Evolutionary conservation across 2,113 vertebrate genomes (phyloP).

Genomic region (Cyprinodon tularosa): DNA sequence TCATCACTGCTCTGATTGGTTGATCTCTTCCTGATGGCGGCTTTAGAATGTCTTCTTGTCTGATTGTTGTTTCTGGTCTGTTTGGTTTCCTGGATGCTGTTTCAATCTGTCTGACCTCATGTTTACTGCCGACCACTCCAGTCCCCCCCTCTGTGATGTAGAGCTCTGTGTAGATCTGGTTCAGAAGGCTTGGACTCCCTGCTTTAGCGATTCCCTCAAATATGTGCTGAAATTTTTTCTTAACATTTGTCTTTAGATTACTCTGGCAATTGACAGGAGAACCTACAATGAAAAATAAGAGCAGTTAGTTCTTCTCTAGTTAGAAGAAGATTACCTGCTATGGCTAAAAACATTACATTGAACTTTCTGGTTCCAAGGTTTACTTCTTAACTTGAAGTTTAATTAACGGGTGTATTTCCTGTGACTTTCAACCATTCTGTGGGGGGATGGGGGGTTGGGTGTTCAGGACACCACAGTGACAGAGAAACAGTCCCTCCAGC

Average conservation of each 20-base stretch:
- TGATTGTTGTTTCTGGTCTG: background rate
- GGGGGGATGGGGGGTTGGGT: too few relatives aligned
- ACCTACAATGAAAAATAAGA: background rate
- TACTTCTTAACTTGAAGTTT: too few relatives aligned
- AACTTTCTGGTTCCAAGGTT: background rate
- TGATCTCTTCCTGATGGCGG: background rate
- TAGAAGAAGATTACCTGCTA: background rate
- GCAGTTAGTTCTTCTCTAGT: background rate
- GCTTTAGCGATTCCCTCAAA: constrained; percentile 6
- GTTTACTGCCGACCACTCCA: constrained; percentile 24
- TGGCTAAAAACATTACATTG: background rate
- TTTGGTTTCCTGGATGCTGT: constrained; percentile 23
- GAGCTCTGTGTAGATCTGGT: constrained; percentile 54
- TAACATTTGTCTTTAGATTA: background rate
- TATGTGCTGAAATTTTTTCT: background rate
- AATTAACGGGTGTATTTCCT: too few relatives aligned
- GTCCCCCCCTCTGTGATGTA: constrained; percentile 51
- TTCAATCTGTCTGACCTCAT: constrained; percentile 58
- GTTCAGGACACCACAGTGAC: too few relatives aligned
- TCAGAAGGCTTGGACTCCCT: constrained; percentile 23
- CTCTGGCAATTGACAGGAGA: constrained; percentile 1
- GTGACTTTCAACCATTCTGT: too few relatives aligned
- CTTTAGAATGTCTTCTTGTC: background rate
- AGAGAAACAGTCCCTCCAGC: too few relatives aligned
- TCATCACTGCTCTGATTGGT: constrained; percentile 8